Percentiles rank a stretch among this genome's conserved stretches.
These are phyloP conservation scores for Drosophila aldrichi DNA, from an alignment of 2,888 invertebrate species.

Conservation along the genomic window DNA sequence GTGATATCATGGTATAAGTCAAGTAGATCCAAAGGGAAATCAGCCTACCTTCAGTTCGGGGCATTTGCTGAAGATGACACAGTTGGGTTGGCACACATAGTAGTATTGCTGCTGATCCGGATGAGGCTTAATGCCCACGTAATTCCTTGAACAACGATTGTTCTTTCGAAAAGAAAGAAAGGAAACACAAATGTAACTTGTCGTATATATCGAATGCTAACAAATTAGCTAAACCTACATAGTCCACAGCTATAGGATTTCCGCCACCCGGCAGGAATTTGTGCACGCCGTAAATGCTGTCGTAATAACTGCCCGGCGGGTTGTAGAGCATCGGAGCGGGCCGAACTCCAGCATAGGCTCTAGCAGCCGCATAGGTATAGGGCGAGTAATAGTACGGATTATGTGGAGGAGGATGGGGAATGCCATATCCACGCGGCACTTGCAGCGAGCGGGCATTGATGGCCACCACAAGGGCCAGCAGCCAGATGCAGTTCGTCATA, in stretches of 20 bases:
- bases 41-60: slow-evolving; percentile 76
- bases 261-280: slow-evolving; percentile 85
- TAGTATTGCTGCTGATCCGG: slow-evolving; percentile 85
- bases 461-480: slow-evolving; percentile 42
- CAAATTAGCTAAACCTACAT: slow-evolving; percentile 66
- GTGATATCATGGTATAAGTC: too few species aligned
- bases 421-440: slow-evolving; percentile 15
- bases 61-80: slow-evolving; percentile 85
- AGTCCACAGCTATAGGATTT: slow-evolving; percentile 80
- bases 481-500: slow-evolving; percentile 60
- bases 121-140: slow-evolving; percentile 83
- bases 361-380: slow-evolving; percentile 26
- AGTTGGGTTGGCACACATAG: slow-evolving; percentile 84
- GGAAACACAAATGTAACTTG: neutral
- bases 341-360: slow-evolving; percentile 31
- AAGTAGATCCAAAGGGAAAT: too few species aligned
- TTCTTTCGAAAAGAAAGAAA: slow-evolving; percentile 58
- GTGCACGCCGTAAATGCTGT: slow-evolving; percentile 76
- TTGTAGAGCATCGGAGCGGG: slow-evolving; percentile 40
- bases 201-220: neutral
- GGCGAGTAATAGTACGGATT: slow-evolving; percentile 44
- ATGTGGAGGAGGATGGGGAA: neutral
- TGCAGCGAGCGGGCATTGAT: slow-evolving; percentile 43
- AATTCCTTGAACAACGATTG: slow-evolving; percentile 83
- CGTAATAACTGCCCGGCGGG: slow-evolving; percentile 74